Percentiles rank a stretch among this genome's conserved stretches.
phyloP scores from a whole-genome alignment of 2,113 vertebrate genomes.

The Charina bottae region DNA sequence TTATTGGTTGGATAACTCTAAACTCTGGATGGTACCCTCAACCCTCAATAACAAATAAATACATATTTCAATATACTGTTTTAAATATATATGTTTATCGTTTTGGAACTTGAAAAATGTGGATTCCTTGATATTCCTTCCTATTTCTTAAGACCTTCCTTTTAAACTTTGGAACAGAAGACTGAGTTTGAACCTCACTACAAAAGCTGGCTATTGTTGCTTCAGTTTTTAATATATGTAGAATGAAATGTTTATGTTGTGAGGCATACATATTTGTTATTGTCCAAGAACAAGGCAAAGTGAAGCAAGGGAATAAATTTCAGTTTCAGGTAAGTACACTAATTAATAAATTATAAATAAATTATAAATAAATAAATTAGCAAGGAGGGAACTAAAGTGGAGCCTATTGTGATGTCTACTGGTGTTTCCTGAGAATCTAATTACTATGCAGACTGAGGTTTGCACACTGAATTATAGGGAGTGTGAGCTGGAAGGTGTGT shows the following conservation, averaged over 20 bases:
- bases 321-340: not conserved
- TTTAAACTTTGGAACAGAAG: not conserved
- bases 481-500: constrained; percentile 63
- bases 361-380: constrained; percentile 18
- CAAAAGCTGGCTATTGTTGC: not conserved
- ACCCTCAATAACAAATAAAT: too few species aligned
- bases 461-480: constrained; percentile 48
- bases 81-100: not conserved
- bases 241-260: not conserved
- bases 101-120: not conserved
- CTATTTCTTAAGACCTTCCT: not conserved
- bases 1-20: not conserved
- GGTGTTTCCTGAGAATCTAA: constrained; percentile 49
- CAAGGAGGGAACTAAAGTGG: constrained; percentile 37
- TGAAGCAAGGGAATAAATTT: not conserved
- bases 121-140: not conserved
- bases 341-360: not conserved
- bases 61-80: not conserved
- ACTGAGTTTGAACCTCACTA: not conserved
- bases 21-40: not conserved
- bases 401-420: constrained; percentile 7
- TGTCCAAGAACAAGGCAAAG: not conserved
- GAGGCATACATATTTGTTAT: not conserved
- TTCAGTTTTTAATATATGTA: too few species aligned
- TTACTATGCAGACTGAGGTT: constrained; percentile 64